Base-by-base conservation (phyloP, 2,888 invertebrate species). In the Parnassius glacialis region DNA sequence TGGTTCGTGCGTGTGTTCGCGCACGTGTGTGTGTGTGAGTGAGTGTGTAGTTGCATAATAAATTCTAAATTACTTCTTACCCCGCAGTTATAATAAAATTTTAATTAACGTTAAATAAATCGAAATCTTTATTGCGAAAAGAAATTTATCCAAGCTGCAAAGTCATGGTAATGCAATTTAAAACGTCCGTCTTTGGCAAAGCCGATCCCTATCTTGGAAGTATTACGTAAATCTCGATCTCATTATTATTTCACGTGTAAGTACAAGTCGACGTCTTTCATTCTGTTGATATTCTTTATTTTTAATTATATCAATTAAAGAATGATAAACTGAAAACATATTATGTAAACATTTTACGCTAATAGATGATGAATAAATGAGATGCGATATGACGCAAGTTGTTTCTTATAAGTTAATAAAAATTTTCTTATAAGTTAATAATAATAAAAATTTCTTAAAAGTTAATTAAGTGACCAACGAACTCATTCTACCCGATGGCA, bases 81-180 rank as follows among this genome's bases (percentile, higher is more conserved):
- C 65, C 67, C 67, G 59, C 66, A 52, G 59, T 64, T 64, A 64
- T 70, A 66, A 59, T 67, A 67, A 69, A 63, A 65, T 71, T 64
- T 71, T 80, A 82, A 83, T 81, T 79, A 81, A 75, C 71, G 72
- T 67, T 69, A 71, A 72, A 69, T 74, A 74, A 76, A 79, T 70
- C 72, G 73, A 79, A 73, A 70, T 74, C 73, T 78, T 80, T 78
- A 80, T 81, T 81, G 80, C 83, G 75, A 84, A 84, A 85, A 79
- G 77, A 80, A 79, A 78, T 80, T 74, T 69, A 67, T 68, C 64
- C 68, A 81, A 79, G 61, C 61, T 79, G 85, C 85, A 68, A 41
- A 75, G 85, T 87, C 87, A 87, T 80, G 69, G 75, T 64, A 69
- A 60, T 81, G 86, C 84, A 85, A 87, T 87, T 87, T 87, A 84